These are phyloP conservation scores for Sitobion miscanthi DNA, from an alignment of 1,140 invertebrate genomes.

Conservation along the genomic window DNA sequence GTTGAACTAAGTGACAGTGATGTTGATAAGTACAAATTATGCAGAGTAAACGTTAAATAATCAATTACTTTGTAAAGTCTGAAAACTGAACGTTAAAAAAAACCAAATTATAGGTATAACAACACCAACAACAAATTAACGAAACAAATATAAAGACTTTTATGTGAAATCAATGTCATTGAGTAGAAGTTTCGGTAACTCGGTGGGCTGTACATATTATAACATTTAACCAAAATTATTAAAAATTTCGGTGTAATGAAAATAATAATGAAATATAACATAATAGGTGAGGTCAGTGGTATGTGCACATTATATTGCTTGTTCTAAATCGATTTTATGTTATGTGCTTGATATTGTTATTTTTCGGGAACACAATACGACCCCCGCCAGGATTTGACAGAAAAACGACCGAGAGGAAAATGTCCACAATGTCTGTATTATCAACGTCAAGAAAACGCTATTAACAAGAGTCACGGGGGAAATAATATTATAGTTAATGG, in stretches of 20 bases:
- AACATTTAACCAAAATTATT: background rate
- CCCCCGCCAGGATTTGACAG: background rate
- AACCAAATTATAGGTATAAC: background rate
- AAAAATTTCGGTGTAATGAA: background rate
- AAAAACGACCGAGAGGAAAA: slow-evolving; percentile 6
- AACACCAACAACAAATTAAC: background rate
- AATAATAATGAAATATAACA: background rate
- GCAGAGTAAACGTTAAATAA: background rate
- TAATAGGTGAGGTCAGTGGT: background rate
- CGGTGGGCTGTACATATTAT: too few relatives aligned
- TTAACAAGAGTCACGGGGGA: background rate
- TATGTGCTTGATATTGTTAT: background rate
- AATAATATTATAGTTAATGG: background rate
- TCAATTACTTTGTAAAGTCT: background rate
- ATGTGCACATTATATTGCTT: background rate
- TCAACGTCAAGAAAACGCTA: background rate
- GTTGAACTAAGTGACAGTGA: background rate
- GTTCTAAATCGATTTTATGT: background rate
- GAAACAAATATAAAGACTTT: background rate
- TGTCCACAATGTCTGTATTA: background rate
- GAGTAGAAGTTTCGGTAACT: background rate
- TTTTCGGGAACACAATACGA: background rate
- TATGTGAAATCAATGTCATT: background rate
- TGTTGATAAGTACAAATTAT: background rate
- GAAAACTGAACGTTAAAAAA: background rate